These are phyloP conservation scores for Dichetophora obliterata DNA, from an alignment of 2,888 invertebrate genomes.

Conservation along the genomic window DNA sequence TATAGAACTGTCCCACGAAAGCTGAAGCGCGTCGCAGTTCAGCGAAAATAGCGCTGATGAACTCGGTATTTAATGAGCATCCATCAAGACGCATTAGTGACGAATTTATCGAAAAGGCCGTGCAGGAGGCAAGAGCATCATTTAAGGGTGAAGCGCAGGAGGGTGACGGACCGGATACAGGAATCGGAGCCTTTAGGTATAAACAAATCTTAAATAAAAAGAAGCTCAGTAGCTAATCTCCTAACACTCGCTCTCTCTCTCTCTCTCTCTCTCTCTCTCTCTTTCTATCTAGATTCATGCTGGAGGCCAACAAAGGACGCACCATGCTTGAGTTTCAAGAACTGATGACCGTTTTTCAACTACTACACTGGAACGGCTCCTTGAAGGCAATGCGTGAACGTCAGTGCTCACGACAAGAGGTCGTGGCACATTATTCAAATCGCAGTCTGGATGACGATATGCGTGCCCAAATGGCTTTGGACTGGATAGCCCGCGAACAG, in stretches of 20 bases:
- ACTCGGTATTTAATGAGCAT: constrained; percentile 96
- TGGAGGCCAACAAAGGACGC: constrained; percentile 86
- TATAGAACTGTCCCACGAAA: constrained; percentile 92
- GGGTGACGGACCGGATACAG: constrained; percentile 78
- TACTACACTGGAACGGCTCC: constrained; percentile 97
- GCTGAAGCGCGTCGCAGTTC: constrained; percentile 94
- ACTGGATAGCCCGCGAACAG: constrained; percentile 90
- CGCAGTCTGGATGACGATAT: constrained; percentile 94
- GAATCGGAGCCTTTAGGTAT: constrained; percentile 79
- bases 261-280: not conserved
- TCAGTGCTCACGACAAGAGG: constrained; percentile 93
- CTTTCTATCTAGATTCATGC: constrained; percentile 77
- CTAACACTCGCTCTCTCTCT: not conserved
- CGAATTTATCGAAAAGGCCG: constrained; percentile 94
- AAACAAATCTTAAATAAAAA: not conserved
- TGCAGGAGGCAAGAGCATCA: constrained; percentile 90
- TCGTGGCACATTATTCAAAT: constrained; percentile 93
- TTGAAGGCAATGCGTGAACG: constrained; percentile 94
- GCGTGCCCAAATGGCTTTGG: constrained; percentile 95
- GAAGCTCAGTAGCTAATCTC: not conserved
- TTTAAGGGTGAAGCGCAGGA: constrained; percentile 78
- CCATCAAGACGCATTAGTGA: constrained; percentile 92
- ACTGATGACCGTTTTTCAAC: constrained; percentile 96
- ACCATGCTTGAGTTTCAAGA: constrained; percentile 98
- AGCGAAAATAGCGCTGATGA: constrained; percentile 96